Percentiles rank a stretch among this genome's conserved stretches.
Evolutionary conservation across 1,140 invertebrate genomes (phyloP).

Genomic region (Apis cerana): DNA sequence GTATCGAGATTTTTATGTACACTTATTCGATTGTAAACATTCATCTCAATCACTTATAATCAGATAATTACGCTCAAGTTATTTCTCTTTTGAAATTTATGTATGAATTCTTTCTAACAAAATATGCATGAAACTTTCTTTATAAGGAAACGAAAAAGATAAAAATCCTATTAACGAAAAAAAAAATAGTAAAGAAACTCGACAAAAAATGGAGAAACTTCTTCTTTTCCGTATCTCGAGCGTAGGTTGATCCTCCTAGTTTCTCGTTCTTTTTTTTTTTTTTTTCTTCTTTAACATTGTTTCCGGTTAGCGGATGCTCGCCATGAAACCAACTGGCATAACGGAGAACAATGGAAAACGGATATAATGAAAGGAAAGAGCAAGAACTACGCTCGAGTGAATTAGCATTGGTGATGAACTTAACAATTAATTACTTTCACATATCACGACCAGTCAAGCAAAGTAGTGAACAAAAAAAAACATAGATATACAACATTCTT

Average conservation of each 20-base stretch:
- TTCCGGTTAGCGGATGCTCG: conserved; percentile 49
- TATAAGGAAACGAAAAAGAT: not conserved
- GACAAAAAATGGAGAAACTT: conserved; percentile 42
- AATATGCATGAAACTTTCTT: not conserved
- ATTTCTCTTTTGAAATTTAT: not conserved
- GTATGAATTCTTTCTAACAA: conserved; percentile 14
- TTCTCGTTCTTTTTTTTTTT: conserved; percentile 28
- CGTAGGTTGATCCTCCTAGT: conserved; percentile 32
- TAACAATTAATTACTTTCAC: conserved; percentile 49
- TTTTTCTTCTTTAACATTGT: conserved; percentile 24
- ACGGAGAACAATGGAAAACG: conserved; percentile 61
- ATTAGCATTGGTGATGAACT: conserved; percentile 37
- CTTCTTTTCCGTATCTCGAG: conserved; percentile 50
- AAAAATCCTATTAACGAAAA: not conserved
- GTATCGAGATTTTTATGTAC: not conserved
- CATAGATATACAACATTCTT: not conserved
- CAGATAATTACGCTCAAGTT: not conserved
- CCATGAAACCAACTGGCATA: conserved; percentile 46
- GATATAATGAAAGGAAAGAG: conserved; percentile 45
- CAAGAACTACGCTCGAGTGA: conserved; percentile 35
- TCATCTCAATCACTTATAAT: not conserved
- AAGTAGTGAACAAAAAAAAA: not conserved
- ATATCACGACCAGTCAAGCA: not conserved
- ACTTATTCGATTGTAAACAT: not conserved
- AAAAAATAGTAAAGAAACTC: not conserved